Percentiles rank a stretch among this genome's conserved stretches.
These are phyloP conservation scores for Boleophthalmus pectinirostris DNA, from an alignment of 2,113 vertebrate genomes.

Conservation along the genomic window DNA sequence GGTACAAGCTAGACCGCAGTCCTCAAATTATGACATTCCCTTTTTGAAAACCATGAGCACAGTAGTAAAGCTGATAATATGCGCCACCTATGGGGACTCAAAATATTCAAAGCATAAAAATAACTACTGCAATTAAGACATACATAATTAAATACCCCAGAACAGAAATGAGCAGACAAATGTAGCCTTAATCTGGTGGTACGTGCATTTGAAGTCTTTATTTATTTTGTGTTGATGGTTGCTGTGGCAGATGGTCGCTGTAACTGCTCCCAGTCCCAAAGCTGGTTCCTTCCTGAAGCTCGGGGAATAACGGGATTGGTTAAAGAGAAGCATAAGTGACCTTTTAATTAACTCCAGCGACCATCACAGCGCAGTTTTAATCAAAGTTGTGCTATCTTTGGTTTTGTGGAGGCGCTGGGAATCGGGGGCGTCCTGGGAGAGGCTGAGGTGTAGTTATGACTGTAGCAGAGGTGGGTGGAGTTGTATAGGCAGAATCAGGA, in stretches of 20 bases:
- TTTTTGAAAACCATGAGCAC: background rate
- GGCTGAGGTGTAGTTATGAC: conserved; percentile 1
- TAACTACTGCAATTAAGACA: conserved; percentile 23
- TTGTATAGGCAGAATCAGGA: background rate
- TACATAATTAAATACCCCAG: conserved; percentile 11
- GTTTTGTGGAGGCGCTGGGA: conserved; percentile 13
- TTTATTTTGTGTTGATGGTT: conserved; percentile 47
- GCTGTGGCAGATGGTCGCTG: conserved; percentile 54
- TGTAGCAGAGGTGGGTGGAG: background rate
- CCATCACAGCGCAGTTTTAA: conserved; percentile 45
- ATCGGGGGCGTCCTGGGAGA: background rate
- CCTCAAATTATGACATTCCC: background rate
- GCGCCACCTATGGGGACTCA: conserved; percentile 8
- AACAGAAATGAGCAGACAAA: conserved; percentile 23
- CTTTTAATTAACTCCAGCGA: conserved; percentile 62
- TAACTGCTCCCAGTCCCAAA: conserved; percentile 46
- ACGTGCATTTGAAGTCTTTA: conserved; percentile 53
- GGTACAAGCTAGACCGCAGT: background rate
- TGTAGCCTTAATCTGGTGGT: conserved; percentile 13
- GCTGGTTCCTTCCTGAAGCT: conserved; percentile 40
- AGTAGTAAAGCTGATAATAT: background rate
- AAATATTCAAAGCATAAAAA: conserved; percentile 15
- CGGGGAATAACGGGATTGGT: conserved; percentile 60
- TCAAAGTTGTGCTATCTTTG: conserved; percentile 46
- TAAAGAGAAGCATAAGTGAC: conserved; percentile 51